Percentiles rank a stretch among this genome's conserved stretches.
phyloP scores from a whole-genome alignment of 2,888 invertebrate species.

The Prosopocoilus inquinatus region DNA sequence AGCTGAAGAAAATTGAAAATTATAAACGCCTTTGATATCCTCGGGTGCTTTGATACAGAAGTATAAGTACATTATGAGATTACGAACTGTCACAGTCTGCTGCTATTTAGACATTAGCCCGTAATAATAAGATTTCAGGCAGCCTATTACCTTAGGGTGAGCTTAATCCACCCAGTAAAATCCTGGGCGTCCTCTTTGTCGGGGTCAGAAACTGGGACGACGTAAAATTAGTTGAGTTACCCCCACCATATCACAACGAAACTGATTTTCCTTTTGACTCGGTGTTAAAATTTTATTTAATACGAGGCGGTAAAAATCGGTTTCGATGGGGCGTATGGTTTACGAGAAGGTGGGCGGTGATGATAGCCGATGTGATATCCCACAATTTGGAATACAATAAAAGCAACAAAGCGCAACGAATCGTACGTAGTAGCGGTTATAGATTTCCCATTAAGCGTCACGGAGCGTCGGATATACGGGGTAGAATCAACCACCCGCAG shows the following conservation, averaged over 20 bases:
- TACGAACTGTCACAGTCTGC: conserved; percentile 6
- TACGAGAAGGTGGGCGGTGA: conserved; percentile 8
- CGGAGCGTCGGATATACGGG: conserved; percentile 38
- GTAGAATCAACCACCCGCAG: conserved; percentile 4
- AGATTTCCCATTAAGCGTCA: conserved; percentile 43
- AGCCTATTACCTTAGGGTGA: conserved; percentile 5
- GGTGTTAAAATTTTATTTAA: neutral
- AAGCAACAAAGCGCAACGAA: conserved; percentile 39
- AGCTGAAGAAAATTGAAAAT: too few relatives aligned
- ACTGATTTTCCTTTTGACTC: neutral
- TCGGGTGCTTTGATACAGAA: neutral
- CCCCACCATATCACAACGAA: neutral
- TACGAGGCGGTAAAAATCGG: neutral
- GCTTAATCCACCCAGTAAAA: conserved; percentile 5
- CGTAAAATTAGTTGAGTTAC: conserved; percentile 3
- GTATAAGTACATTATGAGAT: neutral
- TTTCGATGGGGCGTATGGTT: neutral
- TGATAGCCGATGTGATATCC: conserved; percentile 14
- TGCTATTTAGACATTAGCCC: conserved; percentile 7
- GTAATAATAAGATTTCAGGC: conserved; percentile 9
- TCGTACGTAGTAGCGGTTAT: conserved; percentile 38
- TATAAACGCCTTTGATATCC: too few relatives aligned
- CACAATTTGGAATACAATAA: conserved; percentile 37
- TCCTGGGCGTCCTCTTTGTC: neutral
- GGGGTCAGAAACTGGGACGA: neutral